Evolutionary conservation across 2,888 invertebrate genomes (phyloP), one percentile per base, ranked within the genome.

Genomic region (Cosmia pyralina): DNA sequence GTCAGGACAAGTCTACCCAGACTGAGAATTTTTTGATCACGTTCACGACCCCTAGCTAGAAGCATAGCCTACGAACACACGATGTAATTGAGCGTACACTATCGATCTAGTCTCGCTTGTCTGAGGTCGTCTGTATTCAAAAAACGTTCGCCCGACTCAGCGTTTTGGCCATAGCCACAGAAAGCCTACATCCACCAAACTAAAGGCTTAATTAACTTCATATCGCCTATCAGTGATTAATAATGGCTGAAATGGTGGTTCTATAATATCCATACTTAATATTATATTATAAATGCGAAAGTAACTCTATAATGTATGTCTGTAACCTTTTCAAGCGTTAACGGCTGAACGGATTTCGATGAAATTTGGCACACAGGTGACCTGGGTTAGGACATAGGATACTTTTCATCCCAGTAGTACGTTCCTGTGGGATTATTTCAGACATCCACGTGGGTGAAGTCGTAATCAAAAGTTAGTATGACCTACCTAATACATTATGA

Each of bases 71-170:
- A 41, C 50, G 48, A 64, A 48, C 55, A 46, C 34, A 60, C 62
- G 55, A 69, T 59, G 72, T 85, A 72, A 83, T 79, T 82, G 72
- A 62, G 69, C 63, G 63, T 22, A 44, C 46, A 63, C 72, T 88
- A 89, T 90, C 84, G 89, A 89, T 89, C 86, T 82, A 70, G 70
- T 58, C 70, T 64, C 50, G 8, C 79, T 72, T 71, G 79, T 76
- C 83, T 84, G 76, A 71, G 70, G 68, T 84, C 77, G 83, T 90
- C 86, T 67, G 68, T 84, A 90, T 90, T 88, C 90, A 82, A 83
- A 80, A 66, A 80, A 79, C 87, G 87, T 84, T 67, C 59, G 50
- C 34, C 59, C 50, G 60, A 72, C 76, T 75, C 70, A 75, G 79
- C 72, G 63, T 71, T 77, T 85, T 75, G 70, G 69, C 74, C 77